These are phyloP conservation scores for Gyrodactylus bullatarudis DNA, from an alignment of 1,140 invertebrate genomes.

Conservation along the genomic window DNA sequence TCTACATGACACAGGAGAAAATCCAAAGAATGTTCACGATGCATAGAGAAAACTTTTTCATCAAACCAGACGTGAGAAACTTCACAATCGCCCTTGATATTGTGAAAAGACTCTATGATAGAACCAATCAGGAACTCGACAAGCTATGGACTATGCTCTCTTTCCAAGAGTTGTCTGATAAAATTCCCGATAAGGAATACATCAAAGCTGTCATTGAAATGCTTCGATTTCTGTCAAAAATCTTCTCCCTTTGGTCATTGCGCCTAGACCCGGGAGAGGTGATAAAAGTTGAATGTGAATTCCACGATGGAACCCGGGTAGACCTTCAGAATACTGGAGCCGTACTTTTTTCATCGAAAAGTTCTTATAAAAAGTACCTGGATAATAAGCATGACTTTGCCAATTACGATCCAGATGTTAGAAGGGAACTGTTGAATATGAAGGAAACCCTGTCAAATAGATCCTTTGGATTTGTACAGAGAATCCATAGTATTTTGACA, in stretches of 20 bases:
- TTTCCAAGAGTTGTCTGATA: neutral
- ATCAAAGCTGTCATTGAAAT: neutral
- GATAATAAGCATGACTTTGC: too few species aligned
- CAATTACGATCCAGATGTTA: neutral
- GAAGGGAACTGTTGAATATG: neutral
- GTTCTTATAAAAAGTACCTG: too few species aligned
- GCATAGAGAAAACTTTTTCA: neutral
- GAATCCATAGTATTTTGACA: neutral
- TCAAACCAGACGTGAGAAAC: neutral
- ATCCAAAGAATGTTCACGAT: neutral
- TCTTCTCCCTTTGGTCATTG: neutral
- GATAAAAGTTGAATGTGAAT: neutral
- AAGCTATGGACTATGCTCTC: neutral
- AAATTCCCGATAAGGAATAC: neutral
- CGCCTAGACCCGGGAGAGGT: neutral
- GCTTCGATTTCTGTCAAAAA: neutral
- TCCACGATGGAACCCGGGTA: neutral
- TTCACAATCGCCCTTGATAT: neutral
- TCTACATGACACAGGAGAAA: neutral
- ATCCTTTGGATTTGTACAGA: neutral
- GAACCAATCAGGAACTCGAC: neutral
- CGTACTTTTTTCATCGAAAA: neutral
- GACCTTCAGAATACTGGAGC: neutral
- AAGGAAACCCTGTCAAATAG: neutral
- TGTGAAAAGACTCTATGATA: neutral